Evolutionary conservation across 2,888 invertebrate species (phyloP), one percentile per base, ranked within the genome.

Genomic region (Perithous albicinctus): DNA sequence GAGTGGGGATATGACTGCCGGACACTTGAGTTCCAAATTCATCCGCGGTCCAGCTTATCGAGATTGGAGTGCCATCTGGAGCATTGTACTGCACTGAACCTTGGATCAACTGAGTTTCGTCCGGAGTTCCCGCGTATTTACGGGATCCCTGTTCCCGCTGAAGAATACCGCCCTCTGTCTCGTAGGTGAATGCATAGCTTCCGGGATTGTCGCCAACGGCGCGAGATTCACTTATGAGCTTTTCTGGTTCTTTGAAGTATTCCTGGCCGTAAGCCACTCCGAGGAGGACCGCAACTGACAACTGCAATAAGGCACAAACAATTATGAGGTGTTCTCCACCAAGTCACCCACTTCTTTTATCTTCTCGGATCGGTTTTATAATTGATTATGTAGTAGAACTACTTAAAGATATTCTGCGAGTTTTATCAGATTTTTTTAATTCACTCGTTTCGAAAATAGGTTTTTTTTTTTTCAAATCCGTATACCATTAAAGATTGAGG

Each of bases 71-170:
- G 8, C 92, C 92, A 70, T 92, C 92, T 0, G 92, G 92, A 0
- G 92, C 92, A 70, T 92, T 92, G 85, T 92, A 92, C 74, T 92
- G 92, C 0, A 92, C 92, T 0, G 92, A 92, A 0, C 92, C 92
- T 54, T 92, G 92, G 43, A 92, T 92, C 76, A 92, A 75, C 54
- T 93, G 92, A 0, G 92, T 87, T 76, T 93, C 92, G 56, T 90
- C 88, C n/a, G 88, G 85, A 0, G 92, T 93, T 29, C 92, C 92
- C 0, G 90, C 90, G 76, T 93, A 92, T 66, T 93, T 93, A 43
- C 92, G 86, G 7, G 88, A 87, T 2, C 92, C 92, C 12, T 85
- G 84, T 70, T 93, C 92, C 15, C 82, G 86, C 64, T 92, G 92
- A 10, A 92, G 85, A 35, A 92, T 93, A 1, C 93, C 93, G 12